These are phyloP conservation scores for Crocidura indochinensis DNA, from an alignment of 2,797 vertebrate species.

Conservation along the genomic window DNA sequence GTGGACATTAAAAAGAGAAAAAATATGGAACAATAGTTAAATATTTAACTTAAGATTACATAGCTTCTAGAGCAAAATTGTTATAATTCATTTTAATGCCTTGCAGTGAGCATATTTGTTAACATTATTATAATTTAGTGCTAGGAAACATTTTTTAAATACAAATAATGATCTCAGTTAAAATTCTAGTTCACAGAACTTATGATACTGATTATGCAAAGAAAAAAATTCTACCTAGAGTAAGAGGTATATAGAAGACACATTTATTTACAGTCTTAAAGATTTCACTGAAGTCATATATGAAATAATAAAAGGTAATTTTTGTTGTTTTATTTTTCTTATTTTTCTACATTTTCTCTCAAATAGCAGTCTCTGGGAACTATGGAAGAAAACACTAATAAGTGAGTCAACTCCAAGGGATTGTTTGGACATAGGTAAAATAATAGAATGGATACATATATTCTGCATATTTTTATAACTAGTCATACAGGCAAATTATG, in stretches of 20 bases:
- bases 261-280: conserved; percentile 11
- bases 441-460: not conserved
- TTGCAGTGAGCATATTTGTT: conserved; percentile 23
- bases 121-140: conserved; percentile 53
- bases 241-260: not conserved
- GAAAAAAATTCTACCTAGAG: not conserved
- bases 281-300: conserved; percentile 32
- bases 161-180: conserved; percentile 36
- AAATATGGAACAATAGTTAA: not conserved
- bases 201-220: not conserved
- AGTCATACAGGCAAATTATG: not conserved
- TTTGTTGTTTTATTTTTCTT: not conserved
- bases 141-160: conserved; percentile 42
- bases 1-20: not conserved
- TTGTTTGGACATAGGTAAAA: not conserved
- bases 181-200: not conserved
- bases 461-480: not conserved
- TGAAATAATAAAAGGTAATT: not conserved
- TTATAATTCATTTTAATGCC: conserved; percentile 61
- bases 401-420: not conserved
- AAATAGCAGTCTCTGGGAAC: not conserved
- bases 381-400: not conserved
- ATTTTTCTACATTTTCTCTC: not conserved
- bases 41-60: too few relatives aligned
- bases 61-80: conserved; percentile 50